Evolutionary conservation across 2,797 vertebrate genomes (phyloP).

Genomic region (Carapus acus): DNA sequence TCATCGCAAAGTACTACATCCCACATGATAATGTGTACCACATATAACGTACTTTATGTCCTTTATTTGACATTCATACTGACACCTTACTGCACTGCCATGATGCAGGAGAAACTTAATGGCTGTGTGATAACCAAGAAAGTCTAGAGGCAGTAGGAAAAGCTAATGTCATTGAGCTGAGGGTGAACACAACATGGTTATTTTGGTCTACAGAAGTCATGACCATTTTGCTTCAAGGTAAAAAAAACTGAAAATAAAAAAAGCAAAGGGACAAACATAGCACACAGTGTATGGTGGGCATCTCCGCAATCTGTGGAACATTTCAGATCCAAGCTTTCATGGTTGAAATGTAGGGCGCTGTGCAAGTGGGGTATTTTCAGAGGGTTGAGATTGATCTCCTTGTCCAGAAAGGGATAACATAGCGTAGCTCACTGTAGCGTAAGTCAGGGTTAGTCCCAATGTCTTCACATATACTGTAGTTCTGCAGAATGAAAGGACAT

Average conservation of each 20-base stretch:
- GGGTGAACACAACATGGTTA: constrained; percentile 6
- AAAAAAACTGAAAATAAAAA: too few species aligned
- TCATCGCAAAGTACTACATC: too few species aligned
- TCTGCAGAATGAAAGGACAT: too few species aligned
- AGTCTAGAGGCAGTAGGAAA: not conserved
- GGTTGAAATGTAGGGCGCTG: constrained; percentile 1
- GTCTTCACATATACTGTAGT: not conserved
- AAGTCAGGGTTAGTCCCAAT: not conserved
- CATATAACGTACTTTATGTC: not conserved
- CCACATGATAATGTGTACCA: not conserved
- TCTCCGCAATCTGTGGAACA: constrained; percentile 23
- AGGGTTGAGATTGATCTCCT: constrained; percentile 12
- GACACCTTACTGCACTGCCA: not conserved
- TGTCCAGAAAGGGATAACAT: constrained; percentile 12
- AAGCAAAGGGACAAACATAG: constrained; percentile 18
- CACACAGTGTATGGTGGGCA: constrained; percentile 21
- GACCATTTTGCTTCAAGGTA: constrained; percentile 36
- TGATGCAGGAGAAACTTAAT: not conserved
- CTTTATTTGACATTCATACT: not conserved
- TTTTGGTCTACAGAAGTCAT: constrained; percentile 25
- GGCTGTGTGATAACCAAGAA: not conserved
- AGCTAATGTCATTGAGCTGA: constrained; percentile 9
- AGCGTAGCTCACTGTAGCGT: not conserved
- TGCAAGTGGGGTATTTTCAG: not conserved
- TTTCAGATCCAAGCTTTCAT: constrained; percentile 9